Conservation (phyloP, 2,888 invertebrate species). For the Agrenia bidenticulata region DNA sequence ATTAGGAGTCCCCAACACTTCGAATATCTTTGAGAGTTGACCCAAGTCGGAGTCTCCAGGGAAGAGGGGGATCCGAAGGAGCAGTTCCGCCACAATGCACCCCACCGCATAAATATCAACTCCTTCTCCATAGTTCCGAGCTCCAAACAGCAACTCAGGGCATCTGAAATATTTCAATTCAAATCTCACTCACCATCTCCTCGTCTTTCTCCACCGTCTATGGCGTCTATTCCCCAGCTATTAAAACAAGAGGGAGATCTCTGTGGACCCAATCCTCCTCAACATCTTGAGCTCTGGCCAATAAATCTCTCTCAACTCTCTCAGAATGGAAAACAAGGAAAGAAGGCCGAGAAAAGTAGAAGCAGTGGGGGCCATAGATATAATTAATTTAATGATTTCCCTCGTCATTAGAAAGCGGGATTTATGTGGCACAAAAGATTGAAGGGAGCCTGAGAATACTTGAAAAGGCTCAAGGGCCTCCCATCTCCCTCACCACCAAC, state of each 20-base stretch:
- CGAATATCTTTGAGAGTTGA: conserved; percentile 92
- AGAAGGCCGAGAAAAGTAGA: background rate
- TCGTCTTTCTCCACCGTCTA: too few relatives aligned
- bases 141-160: conserved; percentile 94
- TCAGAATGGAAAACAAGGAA: too few relatives aligned
- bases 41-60: conserved; percentile 97
- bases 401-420: conserved; percentile 1
- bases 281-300: too few relatives aligned
- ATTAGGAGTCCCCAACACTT: conserved; percentile 89
- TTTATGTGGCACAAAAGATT: conserved; percentile 1
- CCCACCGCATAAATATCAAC: conserved; percentile 99
- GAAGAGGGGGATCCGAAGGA: conserved; percentile 86
- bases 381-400: conserved; percentile 15
- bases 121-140: conserved; percentile 89
- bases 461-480: too few relatives aligned
- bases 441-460: background rate
- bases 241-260: too few relatives aligned
- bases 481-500: too few relatives aligned
- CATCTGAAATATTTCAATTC: conserved; percentile 60
- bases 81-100: conserved; percentile 92
- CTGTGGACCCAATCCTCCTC: too few relatives aligned
- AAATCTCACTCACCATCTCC: too few relatives aligned
- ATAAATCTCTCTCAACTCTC: too few relatives aligned
- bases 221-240: too few relatives aligned
- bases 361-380: background rate